Conservation (phyloP, 2,797 vertebrate species). For the Eleutherodactylus coqui region DNA sequence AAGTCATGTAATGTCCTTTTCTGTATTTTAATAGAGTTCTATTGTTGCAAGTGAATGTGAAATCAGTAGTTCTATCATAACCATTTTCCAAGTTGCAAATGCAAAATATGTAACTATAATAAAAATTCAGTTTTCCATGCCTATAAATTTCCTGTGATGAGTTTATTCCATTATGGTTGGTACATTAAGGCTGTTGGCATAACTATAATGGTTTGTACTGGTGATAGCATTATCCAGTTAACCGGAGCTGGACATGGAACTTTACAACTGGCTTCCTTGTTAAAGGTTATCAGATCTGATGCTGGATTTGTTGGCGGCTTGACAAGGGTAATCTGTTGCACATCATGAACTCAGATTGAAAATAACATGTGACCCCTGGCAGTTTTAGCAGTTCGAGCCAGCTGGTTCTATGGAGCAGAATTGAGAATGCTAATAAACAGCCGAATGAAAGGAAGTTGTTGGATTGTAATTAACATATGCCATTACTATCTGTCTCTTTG, state of each 20-base stretch:
- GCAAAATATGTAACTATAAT: no score
- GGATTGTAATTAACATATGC: constrained; percentile 77
- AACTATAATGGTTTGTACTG: neutral
- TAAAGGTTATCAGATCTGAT: constrained; percentile 57
- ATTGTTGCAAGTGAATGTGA: neutral
- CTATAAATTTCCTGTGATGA: neutral
- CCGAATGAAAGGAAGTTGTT: constrained; percentile 74
- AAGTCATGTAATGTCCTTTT: no score
- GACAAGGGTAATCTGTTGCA: constrained; percentile 40
- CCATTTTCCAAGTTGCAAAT: no score
- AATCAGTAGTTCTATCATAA: no score
- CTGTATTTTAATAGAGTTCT: no score
- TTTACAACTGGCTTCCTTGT: constrained; percentile 45
- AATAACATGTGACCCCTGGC: constrained; percentile 55
- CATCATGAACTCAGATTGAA: constrained; percentile 27
- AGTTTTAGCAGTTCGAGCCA: constrained; percentile 61
- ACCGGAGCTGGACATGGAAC: constrained; percentile 4
- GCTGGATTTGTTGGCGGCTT: neutral
- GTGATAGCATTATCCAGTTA: constrained; percentile 14
- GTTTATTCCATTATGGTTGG: neutral
- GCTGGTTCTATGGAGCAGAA: constrained; percentile 70
- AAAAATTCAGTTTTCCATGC: neutral
- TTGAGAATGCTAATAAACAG: constrained; percentile 76
- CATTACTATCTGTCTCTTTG: constrained; percentile 76
- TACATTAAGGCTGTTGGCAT: neutral